These are phyloP conservation scores for Etheostoma cragini DNA, from an alignment of 2,113 vertebrate species.

Conservation along the genomic window DNA sequence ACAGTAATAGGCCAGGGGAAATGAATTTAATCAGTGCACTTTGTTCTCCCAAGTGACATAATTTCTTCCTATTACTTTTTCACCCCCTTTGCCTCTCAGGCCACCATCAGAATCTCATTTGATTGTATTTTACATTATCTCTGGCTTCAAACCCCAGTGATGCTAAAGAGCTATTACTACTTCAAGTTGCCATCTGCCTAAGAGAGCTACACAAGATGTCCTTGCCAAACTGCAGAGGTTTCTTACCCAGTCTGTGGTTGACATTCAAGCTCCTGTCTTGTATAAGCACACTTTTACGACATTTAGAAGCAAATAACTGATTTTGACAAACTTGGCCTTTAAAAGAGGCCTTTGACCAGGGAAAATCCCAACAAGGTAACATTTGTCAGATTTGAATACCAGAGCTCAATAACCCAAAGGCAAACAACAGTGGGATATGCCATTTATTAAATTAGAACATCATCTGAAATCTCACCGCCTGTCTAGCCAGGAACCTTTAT, in stretches of 20 bases:
- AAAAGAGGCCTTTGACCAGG: slow-evolving; percentile 77
- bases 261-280: slow-evolving; percentile 75
- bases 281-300: slow-evolving; percentile 58
- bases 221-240: slow-evolving; percentile 56
- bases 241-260: slow-evolving; percentile 52
- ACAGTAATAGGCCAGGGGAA: slow-evolving; percentile 79
- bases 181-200: slow-evolving; percentile 63
- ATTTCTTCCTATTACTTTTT: slow-evolving; percentile 79
- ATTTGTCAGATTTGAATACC: slow-evolving; percentile 78
- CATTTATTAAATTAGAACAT: slow-evolving; percentile 73
- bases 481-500: slow-evolving; percentile 17
- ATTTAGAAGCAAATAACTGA: slow-evolving; percentile 69
- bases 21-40: slow-evolving; percentile 84
- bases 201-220: slow-evolving; percentile 59
- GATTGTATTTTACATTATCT: slow-evolving; percentile 79
- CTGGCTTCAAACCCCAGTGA: slow-evolving; percentile 51
- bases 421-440: slow-evolving; percentile 54
- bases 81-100: slow-evolving; percentile 61
- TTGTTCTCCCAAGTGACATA: slow-evolving; percentile 80
- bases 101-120: slow-evolving; percentile 81
- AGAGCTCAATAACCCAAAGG: slow-evolving; percentile 33
- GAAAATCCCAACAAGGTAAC: slow-evolving; percentile 73
- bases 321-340: slow-evolving; percentile 82
- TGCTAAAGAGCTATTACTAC: slow-evolving; percentile 77
- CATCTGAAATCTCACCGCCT: slow-evolving; percentile 11